Evolutionary conservation across 1,140 invertebrate species (phyloP), one percentile per base, ranked within the genome.

Genomic region (Neodiprion lecontei): DNA sequence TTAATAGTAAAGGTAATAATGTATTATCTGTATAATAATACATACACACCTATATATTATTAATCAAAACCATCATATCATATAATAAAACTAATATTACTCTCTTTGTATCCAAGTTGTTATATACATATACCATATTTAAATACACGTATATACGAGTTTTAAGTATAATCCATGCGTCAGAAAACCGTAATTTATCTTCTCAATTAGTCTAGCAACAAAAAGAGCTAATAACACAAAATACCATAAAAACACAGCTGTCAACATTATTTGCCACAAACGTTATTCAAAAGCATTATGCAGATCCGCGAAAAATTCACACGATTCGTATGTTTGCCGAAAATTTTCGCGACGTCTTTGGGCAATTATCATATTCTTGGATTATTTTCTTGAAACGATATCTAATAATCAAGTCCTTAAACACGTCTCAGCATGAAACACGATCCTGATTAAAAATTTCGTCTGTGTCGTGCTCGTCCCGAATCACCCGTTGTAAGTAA

Each of bases 11-110:
- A 40, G 28, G 28, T 40, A 40, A 40, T 1, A 40, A 40, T 40
- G 28, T 40, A 40, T 40, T 61, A 61, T 17, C 11, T 61, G n/a
- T 61, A 17, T 61, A 61, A 61, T 61, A 61, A 61, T 61, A 14
- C 11, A 61, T 61, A 3, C 11, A 61, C n/a, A 14, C 11, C 11
- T 61, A 17, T 72, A 75, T 74, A 75, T 71, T 40, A 76, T 73
- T 48, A 66, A 76, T 72, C 72, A 75, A 73, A 70, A 40, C 28
- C 48, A 50, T 71, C 70, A 71, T 71, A 71, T 71, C 70, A 71
- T 79, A 75, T 82, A 82, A 75, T 74, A 81, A 79, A 82, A 84
- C 83, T 84, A 76, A 75, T 70, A 72, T 76, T 79, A 79, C 61
- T 76, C 77, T 73, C 74, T 84, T 82, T 80, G 76, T 80, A 79